phyloP scores from a whole-genome alignment of 2,113 vertebrate genomes.

The Sus scrofa region T2T-Sscrofa CM000823.6:47821001-47821500 shows the following conservation, averaged over 20 bases:
- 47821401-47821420: background rate
- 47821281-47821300: background rate
- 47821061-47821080: background rate
- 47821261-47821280: background rate
- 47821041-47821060: background rate
- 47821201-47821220: slow-evolving; percentile 20
- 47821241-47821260: background rate
- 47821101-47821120: background rate
- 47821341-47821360: background rate
- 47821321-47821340: background rate
- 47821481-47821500: no score
- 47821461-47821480: no score
- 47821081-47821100: background rate
- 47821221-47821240: background rate
- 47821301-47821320: background rate
- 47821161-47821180: background rate
- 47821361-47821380: slow-evolving; percentile 6
- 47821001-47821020: background rate
- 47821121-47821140: background rate
- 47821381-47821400: background rate
- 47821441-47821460: no score
- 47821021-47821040: slow-evolving; percentile 5
- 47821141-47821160: background rate
- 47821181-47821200: background rate
- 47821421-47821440: background rate